Percentiles rank a stretch among this genome's conserved stretches.
Evolutionary conservation across 2,113 vertebrate species (phyloP).

Genomic region (Siphamia tubifer): DNA sequence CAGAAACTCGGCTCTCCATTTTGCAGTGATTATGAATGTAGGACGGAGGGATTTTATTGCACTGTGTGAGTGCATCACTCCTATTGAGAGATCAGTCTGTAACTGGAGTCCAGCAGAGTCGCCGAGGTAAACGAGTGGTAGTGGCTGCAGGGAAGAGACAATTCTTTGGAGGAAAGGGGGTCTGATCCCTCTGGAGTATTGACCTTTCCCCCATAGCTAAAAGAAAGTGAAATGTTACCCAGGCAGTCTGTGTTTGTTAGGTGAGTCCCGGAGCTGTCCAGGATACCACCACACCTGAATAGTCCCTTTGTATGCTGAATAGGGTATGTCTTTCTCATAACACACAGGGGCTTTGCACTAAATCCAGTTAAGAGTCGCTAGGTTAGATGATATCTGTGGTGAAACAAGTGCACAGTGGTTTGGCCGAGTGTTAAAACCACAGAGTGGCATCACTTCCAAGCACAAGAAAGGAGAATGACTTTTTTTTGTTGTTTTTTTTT

Average conservation of each 20-base stretch:
- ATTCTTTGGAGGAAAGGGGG: neutral
- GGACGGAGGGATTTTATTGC: slow-evolving; percentile 32
- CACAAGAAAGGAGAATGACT: slow-evolving; percentile 1
- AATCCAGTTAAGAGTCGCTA: slow-evolving; percentile 28
- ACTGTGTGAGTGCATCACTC: neutral
- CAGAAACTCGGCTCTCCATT: slow-evolving; percentile 20
- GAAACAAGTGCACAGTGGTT: slow-evolving; percentile 54
- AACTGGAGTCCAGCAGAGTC: slow-evolving; percentile 14
- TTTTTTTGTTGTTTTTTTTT: too few relatives aligned
- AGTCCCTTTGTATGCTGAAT: slow-evolving; percentile 61
- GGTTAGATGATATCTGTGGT: slow-evolving; percentile 64
- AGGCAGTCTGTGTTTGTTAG: neutral
- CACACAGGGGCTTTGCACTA: slow-evolving; percentile 47
- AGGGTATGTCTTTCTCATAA: slow-evolving; percentile 63
- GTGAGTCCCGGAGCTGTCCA: slow-evolving; percentile 32
- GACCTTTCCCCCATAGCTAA: slow-evolving; percentile 54
- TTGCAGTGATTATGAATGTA: slow-evolving; percentile 51
- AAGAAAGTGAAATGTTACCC: slow-evolving; percentile 69
- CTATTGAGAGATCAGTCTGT: slow-evolving; percentile 10
- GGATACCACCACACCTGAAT: slow-evolving; percentile 57
- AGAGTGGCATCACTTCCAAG: slow-evolving; percentile 27
- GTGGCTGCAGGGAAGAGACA: neutral
- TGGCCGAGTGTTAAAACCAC: slow-evolving; percentile 37
- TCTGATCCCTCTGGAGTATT: slow-evolving; percentile 17
- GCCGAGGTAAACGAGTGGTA: slow-evolving; percentile 10